Conservation (phyloP, 2,797 vertebrate species). For the Heteromormyrus szaboi region DNA sequence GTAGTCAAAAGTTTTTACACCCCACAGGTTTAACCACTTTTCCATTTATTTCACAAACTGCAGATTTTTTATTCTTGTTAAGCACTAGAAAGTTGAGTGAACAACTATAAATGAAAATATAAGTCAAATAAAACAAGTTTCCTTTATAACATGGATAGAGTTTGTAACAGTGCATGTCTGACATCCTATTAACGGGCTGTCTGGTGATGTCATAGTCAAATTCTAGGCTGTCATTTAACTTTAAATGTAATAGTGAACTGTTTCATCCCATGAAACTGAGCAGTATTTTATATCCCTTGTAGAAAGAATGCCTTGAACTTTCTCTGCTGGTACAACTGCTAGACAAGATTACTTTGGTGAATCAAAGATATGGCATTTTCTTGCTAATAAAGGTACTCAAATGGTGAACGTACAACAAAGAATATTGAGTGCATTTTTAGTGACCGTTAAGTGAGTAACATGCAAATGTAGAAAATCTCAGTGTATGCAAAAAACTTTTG, state of each 20-base stretch:
- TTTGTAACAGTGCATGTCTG: background rate
- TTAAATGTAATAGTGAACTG: background rate
- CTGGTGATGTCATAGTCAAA: background rate
- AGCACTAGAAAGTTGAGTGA: background rate
- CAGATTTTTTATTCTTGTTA: background rate
- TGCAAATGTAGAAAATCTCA: background rate
- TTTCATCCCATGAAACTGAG: background rate
- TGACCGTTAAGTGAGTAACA: background rate
- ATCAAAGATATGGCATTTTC: background rate
- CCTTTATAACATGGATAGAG: background rate
- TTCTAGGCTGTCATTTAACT: background rate
- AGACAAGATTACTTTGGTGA: background rate
- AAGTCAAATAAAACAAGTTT: background rate
- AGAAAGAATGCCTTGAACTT: background rate
- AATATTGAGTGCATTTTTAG: background rate
- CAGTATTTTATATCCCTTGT: background rate
- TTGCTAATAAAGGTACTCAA: background rate
- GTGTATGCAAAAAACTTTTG: background rate
- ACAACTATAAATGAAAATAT: background rate
- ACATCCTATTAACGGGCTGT: background rate
- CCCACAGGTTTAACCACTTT: background rate
- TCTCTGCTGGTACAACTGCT: background rate
- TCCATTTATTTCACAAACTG: background rate
- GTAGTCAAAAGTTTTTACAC: background rate
- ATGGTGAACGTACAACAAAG: background rate